phyloP scores from a whole-genome alignment of 2,797 vertebrate genomes.

The Stomatorhinus walkeri region DNA sequence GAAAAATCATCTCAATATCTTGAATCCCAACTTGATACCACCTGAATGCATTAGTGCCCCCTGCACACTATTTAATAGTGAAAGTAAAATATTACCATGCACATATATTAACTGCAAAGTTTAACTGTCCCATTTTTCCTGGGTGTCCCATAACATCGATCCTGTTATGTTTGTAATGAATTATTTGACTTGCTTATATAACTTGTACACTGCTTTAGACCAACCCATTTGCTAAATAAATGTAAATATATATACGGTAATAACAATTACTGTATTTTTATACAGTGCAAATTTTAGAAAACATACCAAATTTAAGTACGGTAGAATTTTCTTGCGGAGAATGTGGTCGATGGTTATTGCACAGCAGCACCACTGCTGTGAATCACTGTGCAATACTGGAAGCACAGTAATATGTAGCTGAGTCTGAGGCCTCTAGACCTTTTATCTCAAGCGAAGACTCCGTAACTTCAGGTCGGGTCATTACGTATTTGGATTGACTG shows the following conservation, averaged over 20 bases:
- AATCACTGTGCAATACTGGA: slow-evolving; percentile 39
- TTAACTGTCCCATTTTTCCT: not conserved
- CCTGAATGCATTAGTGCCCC: not conserved
- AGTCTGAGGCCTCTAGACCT: slow-evolving; percentile 28
- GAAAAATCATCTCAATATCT: not conserved
- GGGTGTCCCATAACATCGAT: not conserved
- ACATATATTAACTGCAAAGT: not conserved
- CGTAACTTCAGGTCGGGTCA: slow-evolving; percentile 26
- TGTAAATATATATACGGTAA: not conserved
- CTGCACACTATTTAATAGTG: not conserved
- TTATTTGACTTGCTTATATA: not conserved
- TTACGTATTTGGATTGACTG: slow-evolving; percentile 23
- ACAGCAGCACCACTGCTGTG: slow-evolving; percentile 23
- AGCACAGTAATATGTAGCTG: slow-evolving; percentile 52
- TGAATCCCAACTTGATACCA: not conserved
- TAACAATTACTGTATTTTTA: not conserved
- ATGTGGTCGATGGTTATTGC: slow-evolving; percentile 38
- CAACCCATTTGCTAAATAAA: not conserved
- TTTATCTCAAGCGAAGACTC: slow-evolving; percentile 31
- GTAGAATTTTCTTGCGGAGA: not conserved
- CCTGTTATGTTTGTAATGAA: not conserved
- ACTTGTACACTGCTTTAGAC: not conserved
- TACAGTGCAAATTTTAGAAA: not conserved
- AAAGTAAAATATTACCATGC: not conserved
- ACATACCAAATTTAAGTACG: not conserved